phyloP scores from a whole-genome alignment of 2,797 vertebrate genomes.

The Girardinus metallicus region DNA sequence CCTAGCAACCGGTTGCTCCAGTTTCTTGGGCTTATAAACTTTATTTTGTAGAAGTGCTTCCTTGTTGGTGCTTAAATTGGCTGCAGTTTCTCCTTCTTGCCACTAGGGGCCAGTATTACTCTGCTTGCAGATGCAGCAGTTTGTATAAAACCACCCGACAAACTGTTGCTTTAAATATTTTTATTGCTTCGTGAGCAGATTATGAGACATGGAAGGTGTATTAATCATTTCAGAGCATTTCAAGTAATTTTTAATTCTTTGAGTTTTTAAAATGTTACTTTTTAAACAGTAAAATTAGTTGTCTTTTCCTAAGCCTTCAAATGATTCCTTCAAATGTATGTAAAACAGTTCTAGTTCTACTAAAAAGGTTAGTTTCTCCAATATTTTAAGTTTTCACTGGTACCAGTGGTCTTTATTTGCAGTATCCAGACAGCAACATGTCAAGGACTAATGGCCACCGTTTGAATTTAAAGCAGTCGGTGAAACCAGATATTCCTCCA shows the following conservation, averaged over 20 bases:
- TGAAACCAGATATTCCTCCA: not conserved
- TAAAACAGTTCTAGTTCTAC: not conserved
- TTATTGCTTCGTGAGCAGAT: not conserved
- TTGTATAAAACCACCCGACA: not conserved
- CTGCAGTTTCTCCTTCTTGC: slow-evolving; percentile 15
- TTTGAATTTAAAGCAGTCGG: not conserved
- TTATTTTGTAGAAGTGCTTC: not conserved
- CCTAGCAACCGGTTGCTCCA: not conserved
- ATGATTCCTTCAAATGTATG: not conserved
- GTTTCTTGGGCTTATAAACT: not conserved
- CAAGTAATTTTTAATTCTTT: not conserved
- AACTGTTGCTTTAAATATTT: not conserved
- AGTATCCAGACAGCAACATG: not conserved
- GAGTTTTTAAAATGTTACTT: not conserved
- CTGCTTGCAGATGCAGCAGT: not conserved
- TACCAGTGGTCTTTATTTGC: not conserved
- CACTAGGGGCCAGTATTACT: slow-evolving; percentile 42
- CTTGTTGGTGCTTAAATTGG: not conserved
- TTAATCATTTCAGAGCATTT: not conserved
- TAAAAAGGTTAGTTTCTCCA: not conserved
- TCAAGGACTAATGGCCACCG: not conserved
- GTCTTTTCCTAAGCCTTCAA: not conserved
- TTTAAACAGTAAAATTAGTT: not conserved
- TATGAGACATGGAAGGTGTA: not conserved
- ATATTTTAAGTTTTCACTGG: not conserved